Evolutionary conservation across 1,140 invertebrate genomes (phyloP).

Genomic region (Stegodyphus mimosarum): DNA sequence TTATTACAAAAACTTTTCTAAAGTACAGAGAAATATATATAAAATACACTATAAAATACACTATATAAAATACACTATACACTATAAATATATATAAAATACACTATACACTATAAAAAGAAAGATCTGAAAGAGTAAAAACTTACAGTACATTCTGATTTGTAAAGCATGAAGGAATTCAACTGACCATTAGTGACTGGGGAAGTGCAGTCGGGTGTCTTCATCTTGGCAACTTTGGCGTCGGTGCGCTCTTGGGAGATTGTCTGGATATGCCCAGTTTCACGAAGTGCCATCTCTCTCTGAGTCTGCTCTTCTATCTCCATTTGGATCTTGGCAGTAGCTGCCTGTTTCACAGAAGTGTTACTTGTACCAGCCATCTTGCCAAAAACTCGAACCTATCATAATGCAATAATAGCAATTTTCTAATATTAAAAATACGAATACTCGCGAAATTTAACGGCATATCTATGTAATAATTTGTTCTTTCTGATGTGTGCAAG

Average conservation of each 20-base stretch:
- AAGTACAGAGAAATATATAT: too few species aligned
- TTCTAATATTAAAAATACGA: too few species aligned
- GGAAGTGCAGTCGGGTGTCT: neutral
- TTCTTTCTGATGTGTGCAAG: too few species aligned
- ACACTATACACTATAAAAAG: too few species aligned
- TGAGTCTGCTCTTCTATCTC: conserved; percentile 70
- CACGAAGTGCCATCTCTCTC: conserved; percentile 68
- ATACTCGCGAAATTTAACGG: too few species aligned
- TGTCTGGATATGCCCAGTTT: conserved; percentile 67
- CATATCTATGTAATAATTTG: too few species aligned
- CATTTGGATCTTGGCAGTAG: conserved; percentile 69
- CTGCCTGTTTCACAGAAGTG: conserved; percentile 66
- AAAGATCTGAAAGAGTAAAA: too few species aligned
- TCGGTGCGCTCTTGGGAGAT: conserved; percentile 68
- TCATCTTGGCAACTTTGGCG: conserved; percentile 64
- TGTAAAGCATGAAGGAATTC: neutral
- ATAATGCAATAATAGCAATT: neutral
- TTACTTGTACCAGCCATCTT: conserved; percentile 43
- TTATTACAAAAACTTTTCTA: too few species aligned
- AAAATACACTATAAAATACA: too few species aligned
- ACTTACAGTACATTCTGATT: too few species aligned
- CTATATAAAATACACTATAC: too few species aligned
- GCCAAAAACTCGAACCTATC: conserved; percentile 28
- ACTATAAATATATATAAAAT: too few species aligned
- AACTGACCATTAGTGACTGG: conserved; percentile 20